A percentile compares a stretch with the other conserved stretches of the same genome.
These are phyloP conservation scores for Heliconius eleuchia DNA, from an alignment of 1,140 invertebrate species.

Conservation along the genomic window DNA sequence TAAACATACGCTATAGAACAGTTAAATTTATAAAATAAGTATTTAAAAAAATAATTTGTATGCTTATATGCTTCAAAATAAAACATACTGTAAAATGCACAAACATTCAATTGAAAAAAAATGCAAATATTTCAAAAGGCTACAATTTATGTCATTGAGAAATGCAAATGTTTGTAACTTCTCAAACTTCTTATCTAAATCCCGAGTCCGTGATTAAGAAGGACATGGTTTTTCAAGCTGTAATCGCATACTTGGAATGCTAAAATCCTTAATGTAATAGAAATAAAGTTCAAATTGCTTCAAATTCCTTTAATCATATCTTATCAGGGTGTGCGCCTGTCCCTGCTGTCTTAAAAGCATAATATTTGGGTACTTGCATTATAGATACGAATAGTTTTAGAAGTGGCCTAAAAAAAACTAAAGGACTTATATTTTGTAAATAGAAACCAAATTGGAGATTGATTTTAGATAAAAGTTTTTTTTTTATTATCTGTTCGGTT, in stretches of 20 bases:
- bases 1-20: too few species aligned
- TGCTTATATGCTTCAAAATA: background rate
- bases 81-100: background rate
- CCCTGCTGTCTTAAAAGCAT: conserved; percentile 58
- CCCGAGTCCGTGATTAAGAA: conserved; percentile 57
- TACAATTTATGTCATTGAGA: conserved; percentile 3
- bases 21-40: too few species aligned
- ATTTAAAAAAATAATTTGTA: background rate
- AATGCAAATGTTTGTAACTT: conserved; percentile 11
- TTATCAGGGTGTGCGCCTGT: conserved; percentile 61
- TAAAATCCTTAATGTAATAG: background rate
- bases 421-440: background rate
- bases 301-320: conserved; percentile 7
- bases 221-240: conserved; percentile 46
- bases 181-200: conserved; percentile 39
- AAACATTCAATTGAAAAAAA: background rate
- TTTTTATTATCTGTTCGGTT: conserved; percentile 14
- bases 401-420: conserved; percentile 3
- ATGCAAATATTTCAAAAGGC: background rate
- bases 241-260: conserved; percentile 35
- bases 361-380: conserved; percentile 66
- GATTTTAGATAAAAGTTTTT: background rate
- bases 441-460: conserved; percentile 9
- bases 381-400: conserved; percentile 19
- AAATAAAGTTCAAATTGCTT: conserved; percentile 20